Conservation (phyloP, 2,113 vertebrate species). For the Anolis sagrei region DNA sequence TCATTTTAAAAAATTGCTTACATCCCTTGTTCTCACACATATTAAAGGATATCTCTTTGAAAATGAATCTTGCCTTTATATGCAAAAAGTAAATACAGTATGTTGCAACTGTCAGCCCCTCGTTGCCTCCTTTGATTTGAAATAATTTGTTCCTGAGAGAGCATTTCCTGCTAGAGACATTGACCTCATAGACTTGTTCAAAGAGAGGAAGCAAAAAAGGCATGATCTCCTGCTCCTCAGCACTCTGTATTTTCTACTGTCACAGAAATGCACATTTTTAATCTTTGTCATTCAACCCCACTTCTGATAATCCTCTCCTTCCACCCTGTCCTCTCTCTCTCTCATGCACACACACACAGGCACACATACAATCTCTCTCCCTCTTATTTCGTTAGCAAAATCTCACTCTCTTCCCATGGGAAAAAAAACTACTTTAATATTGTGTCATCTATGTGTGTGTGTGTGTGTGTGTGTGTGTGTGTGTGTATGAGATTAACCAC, state of each 20-base stretch:
- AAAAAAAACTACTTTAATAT: neutral
- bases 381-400: neutral
- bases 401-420: neutral
- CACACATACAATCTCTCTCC: neutral
- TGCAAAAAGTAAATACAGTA: neutral
- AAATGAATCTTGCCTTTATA: conserved; percentile 2
- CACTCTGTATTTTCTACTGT: neutral
- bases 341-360: neutral
- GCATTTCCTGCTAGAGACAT: neutral
- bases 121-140: neutral
- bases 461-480: no score
- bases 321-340: neutral
- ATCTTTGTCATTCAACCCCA: neutral
- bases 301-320: neutral
- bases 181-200: neutral
- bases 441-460: no score
- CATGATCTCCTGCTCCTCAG: neutral
- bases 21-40: neutral
- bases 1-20: neutral
- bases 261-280: neutral
- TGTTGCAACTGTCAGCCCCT: neutral
- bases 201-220: neutral
- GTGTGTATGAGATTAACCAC: no score
- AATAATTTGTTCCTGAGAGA: conserved; percentile 11
- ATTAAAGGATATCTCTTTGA: neutral